Percentiles rank a stretch among this genome's conserved stretches.
phyloP scores from a whole-genome alignment of 2,888 invertebrate genomes.

The Dromius quadrimaculatus region DNA sequence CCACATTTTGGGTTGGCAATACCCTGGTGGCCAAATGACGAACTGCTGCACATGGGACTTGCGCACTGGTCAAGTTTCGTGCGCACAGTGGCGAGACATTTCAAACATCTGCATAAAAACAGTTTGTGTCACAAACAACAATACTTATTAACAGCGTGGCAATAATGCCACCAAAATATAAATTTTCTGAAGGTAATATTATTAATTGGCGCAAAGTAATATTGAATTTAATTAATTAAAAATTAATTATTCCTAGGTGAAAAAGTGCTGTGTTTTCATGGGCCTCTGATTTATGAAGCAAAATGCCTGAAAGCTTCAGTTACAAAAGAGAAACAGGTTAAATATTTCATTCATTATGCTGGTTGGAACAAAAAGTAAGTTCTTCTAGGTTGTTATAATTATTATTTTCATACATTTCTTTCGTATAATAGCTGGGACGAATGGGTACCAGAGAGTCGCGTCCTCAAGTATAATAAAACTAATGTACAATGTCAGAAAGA shows the following conservation, averaged over 20 bases:
- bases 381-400: slow-evolving; percentile 60
- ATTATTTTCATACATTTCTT: not conserved
- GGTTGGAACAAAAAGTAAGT: slow-evolving; percentile 97
- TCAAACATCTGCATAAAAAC: not conserved
- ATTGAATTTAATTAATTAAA: no score
- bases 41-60: no score
- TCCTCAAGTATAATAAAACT: slow-evolving; percentile 90
- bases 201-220: no score
- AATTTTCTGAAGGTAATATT: slow-evolving; percentile 81
- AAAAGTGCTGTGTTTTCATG: slow-evolving; percentile 95
- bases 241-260: slow-evolving; percentile 72
- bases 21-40: no score
- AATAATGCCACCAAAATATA: slow-evolving; percentile 76
- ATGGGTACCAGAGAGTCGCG: slow-evolving; percentile 92
- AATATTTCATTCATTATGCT: slow-evolving; percentile 95
- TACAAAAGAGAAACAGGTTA: slow-evolving; percentile 87
- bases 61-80: no score
- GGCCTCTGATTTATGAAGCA: slow-evolving; percentile 95
- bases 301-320: slow-evolving; percentile 90
- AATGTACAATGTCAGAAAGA: slow-evolving; percentile 91
- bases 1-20: no score
- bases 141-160: not conserved
- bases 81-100: no score
- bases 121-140: not conserved
- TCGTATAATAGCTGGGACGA: slow-evolving; percentile 82